Evolutionary conservation across 2,113 vertebrate genomes (phyloP), one percentile per base, ranked within the genome.

Genomic region (Triplophysa rosa): DNA sequence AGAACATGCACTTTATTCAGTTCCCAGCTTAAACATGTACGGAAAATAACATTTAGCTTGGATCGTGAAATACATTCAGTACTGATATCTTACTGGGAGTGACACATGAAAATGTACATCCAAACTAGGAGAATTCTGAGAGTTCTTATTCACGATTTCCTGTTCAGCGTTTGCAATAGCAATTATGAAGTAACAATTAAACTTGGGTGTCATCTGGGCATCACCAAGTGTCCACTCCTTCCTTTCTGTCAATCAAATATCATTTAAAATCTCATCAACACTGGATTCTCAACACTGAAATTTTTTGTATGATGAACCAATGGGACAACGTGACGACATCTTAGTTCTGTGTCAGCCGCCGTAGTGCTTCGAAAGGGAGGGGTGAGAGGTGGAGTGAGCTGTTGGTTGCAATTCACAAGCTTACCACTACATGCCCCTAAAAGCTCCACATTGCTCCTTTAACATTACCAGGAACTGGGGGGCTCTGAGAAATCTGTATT

Each of bases 21-120:
- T 85, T 87, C 85, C 52, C 69, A 89, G 86, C 83, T 84, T 63
- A 69, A 64, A 87, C 86, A 78, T 81, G 71, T 79, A 86, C 80
- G 74, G 85, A 89, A 90, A 88, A 87, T 80, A 89, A 92, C 86
- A 90, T 91, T 92, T 88, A 78, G 72, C 79, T 90, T 92, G 89
- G 88, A 91, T 79, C 49, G 66, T 78, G 69, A 81, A 72, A 84
- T 86, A 62, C 70, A 24, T 84, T 75, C 47, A 14, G 74, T 83
- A 74, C 84, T 84, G 66, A 88, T 78, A 87, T 80, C 73, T 86
- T 80, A 87, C 84, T 69, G 72, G 67, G 79, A 80, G 64, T 71
- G 86, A 78, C 29, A 45, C 5, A 13, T 78, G 75, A 80, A 76
- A 61, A 77, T 24, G 23, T 11, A 73, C 77, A 52, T 86, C 80